A percentile compares a stretch with the other conserved stretches of the same genome.
Evolutionary conservation across 2,888 invertebrate genomes (phyloP).

Genomic region (Rugalucina vietnamica): DNA sequence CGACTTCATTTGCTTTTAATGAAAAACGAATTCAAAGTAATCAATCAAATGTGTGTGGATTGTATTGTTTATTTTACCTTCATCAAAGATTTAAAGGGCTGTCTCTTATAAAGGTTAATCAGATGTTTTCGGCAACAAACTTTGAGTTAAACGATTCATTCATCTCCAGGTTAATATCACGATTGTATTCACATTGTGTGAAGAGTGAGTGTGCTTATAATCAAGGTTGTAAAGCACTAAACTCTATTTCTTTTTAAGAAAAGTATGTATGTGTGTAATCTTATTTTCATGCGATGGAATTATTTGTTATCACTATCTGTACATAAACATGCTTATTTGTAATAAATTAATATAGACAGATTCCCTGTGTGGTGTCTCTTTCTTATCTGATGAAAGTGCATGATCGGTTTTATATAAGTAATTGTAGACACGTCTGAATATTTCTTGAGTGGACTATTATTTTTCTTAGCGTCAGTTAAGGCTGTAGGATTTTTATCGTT

Average conservation of each 20-base stretch:
- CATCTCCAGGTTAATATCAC: background rate
- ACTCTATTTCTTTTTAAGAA: background rate
- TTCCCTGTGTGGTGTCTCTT: background rate
- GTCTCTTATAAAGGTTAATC: background rate
- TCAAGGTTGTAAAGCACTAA: conserved; percentile 22
- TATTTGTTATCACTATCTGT: background rate
- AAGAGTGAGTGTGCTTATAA: background rate
- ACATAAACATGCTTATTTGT: background rate
- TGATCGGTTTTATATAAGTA: background rate
- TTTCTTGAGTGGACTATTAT: background rate
- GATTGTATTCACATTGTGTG: conserved; percentile 10
- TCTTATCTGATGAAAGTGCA: no score
- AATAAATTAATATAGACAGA: background rate
- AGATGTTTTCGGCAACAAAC: background rate
- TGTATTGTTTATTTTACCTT: background rate
- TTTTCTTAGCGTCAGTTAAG: background rate
- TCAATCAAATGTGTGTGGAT: background rate
- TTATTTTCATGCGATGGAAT: background rate
- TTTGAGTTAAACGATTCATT: conserved; percentile 21
- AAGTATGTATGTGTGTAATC: background rate
- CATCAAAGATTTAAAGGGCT: background rate
- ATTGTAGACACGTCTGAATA: background rate
- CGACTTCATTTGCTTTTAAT: background rate
- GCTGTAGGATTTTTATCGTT: background rate
- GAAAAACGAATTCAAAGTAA: background rate